A percentile compares a stretch with the other conserved stretches of the same genome.
These are phyloP conservation scores for Oplegnathus fasciatus DNA, from an alignment of 2,113 vertebrate genomes.

Conservation along the genomic window DNA sequence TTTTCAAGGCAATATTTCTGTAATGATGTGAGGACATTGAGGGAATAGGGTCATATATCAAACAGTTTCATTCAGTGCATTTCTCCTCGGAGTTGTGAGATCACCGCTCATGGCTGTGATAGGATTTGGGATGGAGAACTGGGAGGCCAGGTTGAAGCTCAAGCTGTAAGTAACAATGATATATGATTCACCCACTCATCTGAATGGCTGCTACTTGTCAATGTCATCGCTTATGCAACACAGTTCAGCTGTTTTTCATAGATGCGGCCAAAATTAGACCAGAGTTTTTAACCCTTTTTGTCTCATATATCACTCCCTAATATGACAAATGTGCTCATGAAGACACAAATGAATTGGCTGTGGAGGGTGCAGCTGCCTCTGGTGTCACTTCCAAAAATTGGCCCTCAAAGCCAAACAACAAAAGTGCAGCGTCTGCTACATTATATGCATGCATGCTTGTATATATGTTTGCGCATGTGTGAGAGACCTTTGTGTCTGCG, in stretches of 20 bases:
- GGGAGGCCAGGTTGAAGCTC: constrained; percentile 57
- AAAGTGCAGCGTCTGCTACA: constrained; percentile 31
- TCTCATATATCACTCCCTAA: constrained; percentile 8
- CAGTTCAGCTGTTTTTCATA: constrained; percentile 39
- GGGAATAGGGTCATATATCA: constrained; percentile 57
- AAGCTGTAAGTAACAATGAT: constrained; percentile 67
- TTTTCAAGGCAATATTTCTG: constrained; percentile 56
- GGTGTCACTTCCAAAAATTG: constrained; percentile 41
- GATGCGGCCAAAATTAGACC: constrained; percentile 41
- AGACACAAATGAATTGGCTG: constrained; percentile 36
- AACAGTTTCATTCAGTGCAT: constrained; percentile 37
- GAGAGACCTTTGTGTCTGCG: constrained; percentile 68
- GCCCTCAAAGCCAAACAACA: constrained; percentile 30
- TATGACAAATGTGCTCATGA: constrained; percentile 53
- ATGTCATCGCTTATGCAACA: constrained; percentile 62
- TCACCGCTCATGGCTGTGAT: constrained; percentile 53
- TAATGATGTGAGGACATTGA: constrained; percentile 55
- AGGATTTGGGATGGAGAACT: constrained; percentile 54
- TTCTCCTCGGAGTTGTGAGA: constrained; percentile 31
- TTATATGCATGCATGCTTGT: constrained; percentile 29
- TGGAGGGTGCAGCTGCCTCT: constrained; percentile 49
- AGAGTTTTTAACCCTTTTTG: constrained; percentile 24
- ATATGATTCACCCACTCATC: constrained; percentile 67
- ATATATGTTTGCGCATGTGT: constrained; percentile 43
- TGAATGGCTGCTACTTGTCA: constrained; percentile 73